A percentile compares a stretch with the other conserved stretches of the same genome.
Evolutionary conservation across 2,113 vertebrate species (phyloP).

Genomic region (Cochlearius cochlearius): DNA sequence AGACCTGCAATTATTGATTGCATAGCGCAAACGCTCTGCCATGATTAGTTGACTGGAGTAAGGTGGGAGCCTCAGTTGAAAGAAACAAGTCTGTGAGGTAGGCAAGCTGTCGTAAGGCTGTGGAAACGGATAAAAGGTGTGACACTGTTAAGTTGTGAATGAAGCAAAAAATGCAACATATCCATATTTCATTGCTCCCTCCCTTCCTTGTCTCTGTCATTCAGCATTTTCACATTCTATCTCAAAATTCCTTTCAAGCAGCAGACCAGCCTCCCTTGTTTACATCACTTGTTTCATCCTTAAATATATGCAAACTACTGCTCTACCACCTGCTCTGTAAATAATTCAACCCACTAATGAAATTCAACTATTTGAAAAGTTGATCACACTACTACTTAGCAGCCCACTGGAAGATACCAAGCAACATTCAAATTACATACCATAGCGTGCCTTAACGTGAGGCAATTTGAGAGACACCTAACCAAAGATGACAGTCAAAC

Average conservation of each 20-base stretch:
- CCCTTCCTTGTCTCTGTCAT: not conserved
- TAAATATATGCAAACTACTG: not conserved
- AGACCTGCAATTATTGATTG: slow-evolving; percentile 89
- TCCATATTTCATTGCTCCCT: not conserved
- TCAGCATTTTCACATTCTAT: not conserved
- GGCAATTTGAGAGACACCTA: not conserved
- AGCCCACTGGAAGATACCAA: not conserved
- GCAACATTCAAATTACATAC: not conserved
- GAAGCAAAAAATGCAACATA: not conserved
- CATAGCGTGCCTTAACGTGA: not conserved
- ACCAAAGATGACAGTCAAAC: not conserved
- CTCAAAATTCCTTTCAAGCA: not conserved
- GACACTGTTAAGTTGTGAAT: not conserved
- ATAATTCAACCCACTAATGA: not conserved
- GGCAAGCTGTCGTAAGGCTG: slow-evolving; percentile 89
- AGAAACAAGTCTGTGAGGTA: slow-evolving; percentile 91
- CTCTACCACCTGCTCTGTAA: not conserved
- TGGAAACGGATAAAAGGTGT: slow-evolving; percentile 30
- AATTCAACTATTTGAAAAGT: not conserved
- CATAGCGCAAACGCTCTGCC: slow-evolving; percentile 86
- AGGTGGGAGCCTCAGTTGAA: slow-evolving; percentile 85
- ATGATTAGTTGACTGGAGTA: slow-evolving; percentile 85
- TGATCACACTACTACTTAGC: not conserved
- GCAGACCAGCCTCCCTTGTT: not conserved
- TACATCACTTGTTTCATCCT: not conserved